Evolutionary conservation across 1,140 invertebrate species (phyloP).

Genomic region (Panagrolaimus sp.): DNA sequence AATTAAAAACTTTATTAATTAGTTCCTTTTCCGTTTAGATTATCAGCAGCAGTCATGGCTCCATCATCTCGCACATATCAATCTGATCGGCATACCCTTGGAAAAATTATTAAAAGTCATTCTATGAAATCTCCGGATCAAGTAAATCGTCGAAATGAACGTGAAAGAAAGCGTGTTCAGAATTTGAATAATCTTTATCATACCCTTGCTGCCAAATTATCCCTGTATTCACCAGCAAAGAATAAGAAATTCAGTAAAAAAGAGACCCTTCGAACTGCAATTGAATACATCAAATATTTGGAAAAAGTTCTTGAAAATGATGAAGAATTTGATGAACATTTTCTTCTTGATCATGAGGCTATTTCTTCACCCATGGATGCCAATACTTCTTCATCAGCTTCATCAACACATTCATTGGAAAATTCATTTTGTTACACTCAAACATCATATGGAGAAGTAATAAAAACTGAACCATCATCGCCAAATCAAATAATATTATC

Average conservation of each 20-base stretch:
- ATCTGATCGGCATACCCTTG: no score
- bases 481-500: neutral
- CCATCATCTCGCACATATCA: no score
- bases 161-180: slow-evolving; percentile 38
- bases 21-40: no score
- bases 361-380: neutral
- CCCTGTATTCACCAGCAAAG: slow-evolving; percentile 15
- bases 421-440: neutral
- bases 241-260: slow-evolving; percentile 45
- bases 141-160: slow-evolving; percentile 38
- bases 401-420: neutral
- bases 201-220: slow-evolving; percentile 20
- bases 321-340: neutral
- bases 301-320: neutral
- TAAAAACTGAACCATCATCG: neutral
- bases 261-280: slow-evolving; percentile 42
- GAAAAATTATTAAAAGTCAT: neutral
- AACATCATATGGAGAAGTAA: neutral
- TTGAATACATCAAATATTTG: slow-evolving; percentile 42
- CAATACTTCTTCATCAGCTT: neutral
- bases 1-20: no score
- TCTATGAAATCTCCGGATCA: slow-evolving; percentile 34
- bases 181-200: slow-evolving; percentile 38
- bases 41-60: no score
- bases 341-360: neutral